Base-by-base conservation (phyloP, 2,113 vertebrate genomes). In the Gadus macrocephalus region DNA sequence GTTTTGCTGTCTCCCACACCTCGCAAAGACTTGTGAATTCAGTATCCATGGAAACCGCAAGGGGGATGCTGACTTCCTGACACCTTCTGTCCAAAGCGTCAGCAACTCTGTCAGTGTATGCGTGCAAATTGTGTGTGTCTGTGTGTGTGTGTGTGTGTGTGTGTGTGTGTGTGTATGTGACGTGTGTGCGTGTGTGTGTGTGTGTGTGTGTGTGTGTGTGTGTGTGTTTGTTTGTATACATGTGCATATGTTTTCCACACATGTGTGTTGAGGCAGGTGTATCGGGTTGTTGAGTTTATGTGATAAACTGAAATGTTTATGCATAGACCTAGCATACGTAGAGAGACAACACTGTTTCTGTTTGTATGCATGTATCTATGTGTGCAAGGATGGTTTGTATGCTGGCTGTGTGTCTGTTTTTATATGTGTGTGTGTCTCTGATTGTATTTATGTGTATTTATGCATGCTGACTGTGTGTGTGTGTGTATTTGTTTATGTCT, bases 31-130 rank as follows among this genome's bases (percentile, higher is more conserved):
- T 74, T 81, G 77, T 77, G 85, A 60, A 79, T 80, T 79, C 66
- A 62, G 81, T 88, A 81, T 85, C 86, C 71, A 77, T 86, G 81
- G 84, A 83, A 87, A 90, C 81, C n/a, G 69, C 69, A 64, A 73
- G 65, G 72, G 66, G 66, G 64, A 72, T 79, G 85, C 77, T 86
- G 80, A 84, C 84, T 85, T 86, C 78, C 80, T 84, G 79, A 88
- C 81, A 86, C 84, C 83, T 85, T 85, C 69, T 83, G 77, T 85
- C 84, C 72, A 77, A 78, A 76, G 72, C 72, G 81, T 83, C 77
- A 83, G 83, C 73, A 25, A 79, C 67, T 83, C 66, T 12, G 16
- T 27, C n/a, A 67, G 67, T 69, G 69, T 53, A 38, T 63, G 53
- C 38, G n/a, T 66, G 8, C 63, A 49, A 49, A 49, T 27, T 53